Evolutionary conservation across 2,888 invertebrate species (phyloP), one percentile per base, ranked within the genome.

Genomic region (Chrysina gloriosa): DNA sequence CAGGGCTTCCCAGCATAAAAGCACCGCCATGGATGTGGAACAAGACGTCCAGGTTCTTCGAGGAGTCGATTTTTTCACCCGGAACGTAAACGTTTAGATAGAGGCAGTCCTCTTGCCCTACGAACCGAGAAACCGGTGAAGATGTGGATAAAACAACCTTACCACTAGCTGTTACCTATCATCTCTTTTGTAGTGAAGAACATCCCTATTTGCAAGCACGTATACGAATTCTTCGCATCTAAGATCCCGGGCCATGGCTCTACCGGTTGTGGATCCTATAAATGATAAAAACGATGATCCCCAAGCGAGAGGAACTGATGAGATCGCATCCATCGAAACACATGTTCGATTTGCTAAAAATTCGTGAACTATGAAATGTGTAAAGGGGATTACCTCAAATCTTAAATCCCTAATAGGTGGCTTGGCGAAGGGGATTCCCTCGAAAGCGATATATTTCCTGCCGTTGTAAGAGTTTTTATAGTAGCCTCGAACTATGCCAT

Each of bases 41-140:
- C 29, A 85, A 75, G 0, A 85, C 85, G 34, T 84, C 83, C 48
- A 83, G 71, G 39, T 79, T 75, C 64, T 76, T 77, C 29, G 84
- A 81, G 0, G 82, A 77, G 2, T 75, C 80, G 64, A 84, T 80
- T 27, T 82, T 80, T 80, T 82, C n/a, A 80, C 78, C 19, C 0
- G 91, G 89, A 0, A 88, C 87, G 74, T 86, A 86, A 0, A 91
- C 85, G 78, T 89, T 90, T 1, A 89, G 70, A 73, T 85, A 90
- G 0, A 91, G 81, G 70, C 91, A 91, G 80, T 91, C 89, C 80
- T 91, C 91, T 69, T 83, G 84, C n/a, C 90, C 91, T 81, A 78
- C 7, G 45, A 14, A 1, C 25, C 21, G 14, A 5, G 7, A 23
- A 19, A 7, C 3, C 4, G n/a, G 4, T 11, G 14, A 36, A 5